Conservation (phyloP, 1,140 invertebrate genomes). For the Nasonia vitripennis region DNA sequence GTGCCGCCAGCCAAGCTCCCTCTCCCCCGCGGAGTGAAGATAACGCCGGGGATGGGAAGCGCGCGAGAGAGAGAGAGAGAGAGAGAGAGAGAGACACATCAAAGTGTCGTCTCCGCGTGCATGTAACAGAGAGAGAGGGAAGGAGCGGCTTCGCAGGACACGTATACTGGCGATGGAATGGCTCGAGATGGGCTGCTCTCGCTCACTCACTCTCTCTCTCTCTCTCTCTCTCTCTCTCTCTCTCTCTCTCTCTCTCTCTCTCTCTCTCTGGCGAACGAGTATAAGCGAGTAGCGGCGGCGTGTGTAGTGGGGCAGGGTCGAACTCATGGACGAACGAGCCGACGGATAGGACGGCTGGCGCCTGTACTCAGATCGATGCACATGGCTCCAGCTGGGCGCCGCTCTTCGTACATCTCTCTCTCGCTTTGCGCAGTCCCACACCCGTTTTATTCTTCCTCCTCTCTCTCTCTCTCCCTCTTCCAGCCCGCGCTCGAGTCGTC, state of each 20-base stretch:
- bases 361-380: conserved; percentile 76
- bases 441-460: conserved; percentile 10
- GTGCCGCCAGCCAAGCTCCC: neutral
- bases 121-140: neutral
- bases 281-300: neutral
- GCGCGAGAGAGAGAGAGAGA: neutral
- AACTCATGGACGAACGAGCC: conserved; percentile 75
- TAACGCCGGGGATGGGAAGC: neutral
- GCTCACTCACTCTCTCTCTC: neutral
- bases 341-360: conserved; percentile 75
- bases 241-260: conserved; percentile 6
- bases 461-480: conserved; percentile 27
- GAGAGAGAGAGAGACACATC: neutral
- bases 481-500: neutral
- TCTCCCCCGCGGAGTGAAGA: neutral
- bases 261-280: neutral
- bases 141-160: neutral
- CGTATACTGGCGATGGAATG: conserved; percentile 18
- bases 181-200: conserved; percentile 30
- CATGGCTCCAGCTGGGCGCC: conserved; percentile 75
- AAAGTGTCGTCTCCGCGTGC: neutral
- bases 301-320: conserved; percentile 70
- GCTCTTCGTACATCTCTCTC: conserved; percentile 60
- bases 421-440: neutral
- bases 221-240: conserved; percentile 12